Base-by-base conservation (phyloP, 2,888 invertebrate species). In the Diarsia brunnea region DNA sequence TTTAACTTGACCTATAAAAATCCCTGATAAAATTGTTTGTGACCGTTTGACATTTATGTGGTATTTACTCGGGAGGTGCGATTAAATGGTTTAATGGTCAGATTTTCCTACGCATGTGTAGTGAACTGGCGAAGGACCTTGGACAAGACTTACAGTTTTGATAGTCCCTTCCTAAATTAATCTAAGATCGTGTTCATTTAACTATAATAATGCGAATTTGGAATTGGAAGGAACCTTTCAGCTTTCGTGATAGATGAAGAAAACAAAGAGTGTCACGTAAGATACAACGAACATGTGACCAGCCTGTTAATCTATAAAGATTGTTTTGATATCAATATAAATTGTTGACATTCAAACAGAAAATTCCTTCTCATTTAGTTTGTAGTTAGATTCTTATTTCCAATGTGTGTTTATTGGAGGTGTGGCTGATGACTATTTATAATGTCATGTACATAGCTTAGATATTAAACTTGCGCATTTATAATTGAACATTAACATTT, bases 381-480 rank as follows among this genome's bases (percentile, higher is more conserved):
- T 51, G 27, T 43, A 58, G 14, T 45, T 24, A 60, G 27, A 55
- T 27, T 76, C 49, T 43, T 77, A 53, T 51, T 27, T 64, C 27
- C 10, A 55, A 51, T 51, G 27, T 24, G 21, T 74, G 24, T 61
- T 27, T 49, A 69, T 64, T 73, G 85, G 85, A 76, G 85, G 82
- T 76, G 82, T 82, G 82, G 69, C 72, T 53, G 66, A 19, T 63
- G 31, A 45, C 19, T 80, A 64, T 65, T 43, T 60, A 49, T 53
- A 69, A 55, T 45, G 10, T 53, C 12, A 79, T 12, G 8, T 21
- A 74, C 38, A 53, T 49, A 12, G 53, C n/a, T 72, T 45, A 19
- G 4, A 27, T 51, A 60, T 55, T 69, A 68, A 53, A 64, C 47
- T 83, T 76, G 78, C 74, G 78, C 76, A 85, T 84, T 79, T 68